Conservation (phyloP, 2,113 vertebrate species). For the Brachyistius frenatus region DNA sequence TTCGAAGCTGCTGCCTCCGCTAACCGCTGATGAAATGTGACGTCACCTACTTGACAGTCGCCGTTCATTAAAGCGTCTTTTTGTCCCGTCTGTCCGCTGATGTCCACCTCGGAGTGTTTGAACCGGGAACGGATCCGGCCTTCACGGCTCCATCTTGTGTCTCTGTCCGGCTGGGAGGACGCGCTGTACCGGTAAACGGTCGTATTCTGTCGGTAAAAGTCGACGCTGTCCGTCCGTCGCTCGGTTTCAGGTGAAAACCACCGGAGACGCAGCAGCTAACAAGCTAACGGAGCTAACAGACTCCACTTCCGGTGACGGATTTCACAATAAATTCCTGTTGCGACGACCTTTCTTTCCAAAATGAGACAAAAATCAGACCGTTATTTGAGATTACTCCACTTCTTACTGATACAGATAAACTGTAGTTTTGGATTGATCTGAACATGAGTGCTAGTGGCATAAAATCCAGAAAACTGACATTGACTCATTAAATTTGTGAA, state of each 20-base stretch:
- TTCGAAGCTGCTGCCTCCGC: not conserved
- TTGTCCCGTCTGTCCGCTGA: not conserved
- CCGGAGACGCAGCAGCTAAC: not conserved
- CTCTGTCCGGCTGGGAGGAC: not conserved
- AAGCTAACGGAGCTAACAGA: constrained; percentile 20
- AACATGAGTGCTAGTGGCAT: too few relatives aligned
- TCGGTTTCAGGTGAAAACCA: not conserved
- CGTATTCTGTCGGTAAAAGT: constrained; percentile 3
- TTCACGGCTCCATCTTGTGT: constrained; percentile 39
- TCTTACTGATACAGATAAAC: too few relatives aligned
- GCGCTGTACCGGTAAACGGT: not conserved
- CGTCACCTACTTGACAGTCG: constrained; percentile 43
- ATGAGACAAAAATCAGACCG: too few relatives aligned
- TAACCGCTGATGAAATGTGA: too few relatives aligned
- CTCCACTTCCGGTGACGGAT: not conserved
- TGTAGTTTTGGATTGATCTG: too few relatives aligned
- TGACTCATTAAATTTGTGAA: too few relatives aligned
- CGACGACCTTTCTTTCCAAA: too few relatives aligned
- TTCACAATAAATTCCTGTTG: constrained; percentile 43
- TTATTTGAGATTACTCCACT: too few relatives aligned
- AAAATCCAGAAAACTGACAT: too few relatives aligned
- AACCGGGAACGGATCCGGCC: not conserved
- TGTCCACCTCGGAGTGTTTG: not conserved
- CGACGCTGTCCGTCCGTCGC: not conserved
- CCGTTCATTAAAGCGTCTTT: constrained; percentile 31